Conservation (phyloP, 1,140 invertebrate species). For the Nasonia giraulti region DNA sequence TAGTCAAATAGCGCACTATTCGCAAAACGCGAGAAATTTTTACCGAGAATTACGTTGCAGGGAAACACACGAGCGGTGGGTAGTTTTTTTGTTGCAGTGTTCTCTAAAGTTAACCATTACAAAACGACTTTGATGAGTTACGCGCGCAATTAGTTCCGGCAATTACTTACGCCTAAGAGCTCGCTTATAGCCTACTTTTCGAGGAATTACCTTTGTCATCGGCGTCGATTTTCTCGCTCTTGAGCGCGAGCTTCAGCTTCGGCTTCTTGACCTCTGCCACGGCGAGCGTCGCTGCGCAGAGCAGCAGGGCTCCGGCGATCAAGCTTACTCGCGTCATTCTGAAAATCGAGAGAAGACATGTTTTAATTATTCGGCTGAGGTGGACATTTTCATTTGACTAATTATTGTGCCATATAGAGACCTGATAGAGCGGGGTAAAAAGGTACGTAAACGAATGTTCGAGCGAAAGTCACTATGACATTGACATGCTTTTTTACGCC, state of each 20-base stretch:
- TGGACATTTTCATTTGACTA: too few species aligned
- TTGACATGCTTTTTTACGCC: neutral
- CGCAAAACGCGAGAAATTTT: too few species aligned
- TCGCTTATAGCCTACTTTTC: neutral
- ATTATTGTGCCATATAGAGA: neutral
- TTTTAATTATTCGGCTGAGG: neutral
- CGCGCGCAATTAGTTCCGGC: slow-evolving; percentile 31
- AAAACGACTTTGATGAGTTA: slow-evolving; percentile 29
- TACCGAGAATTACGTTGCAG: neutral
- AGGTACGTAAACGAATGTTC: slow-evolving; percentile 17
- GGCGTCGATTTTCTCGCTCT: neutral
- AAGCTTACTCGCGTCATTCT: slow-evolving; percentile 17
- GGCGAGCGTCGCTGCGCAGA: neutral
- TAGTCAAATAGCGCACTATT: too few species aligned
- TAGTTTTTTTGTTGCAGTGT: neutral
- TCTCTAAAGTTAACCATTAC: neutral
- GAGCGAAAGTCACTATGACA: slow-evolving; percentile 13
- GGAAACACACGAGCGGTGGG: neutral
- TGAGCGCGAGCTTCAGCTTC: neutral
- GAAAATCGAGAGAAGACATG: neutral
- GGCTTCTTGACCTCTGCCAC: neutral
- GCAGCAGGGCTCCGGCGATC: neutral
- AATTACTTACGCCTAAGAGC: neutral
- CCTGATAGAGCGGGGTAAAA: slow-evolving; percentile 19
- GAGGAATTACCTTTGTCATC: neutral